Evolutionary conservation across 2,113 vertebrate genomes (phyloP).

Genomic region (Tragulus kanchil): DNA sequence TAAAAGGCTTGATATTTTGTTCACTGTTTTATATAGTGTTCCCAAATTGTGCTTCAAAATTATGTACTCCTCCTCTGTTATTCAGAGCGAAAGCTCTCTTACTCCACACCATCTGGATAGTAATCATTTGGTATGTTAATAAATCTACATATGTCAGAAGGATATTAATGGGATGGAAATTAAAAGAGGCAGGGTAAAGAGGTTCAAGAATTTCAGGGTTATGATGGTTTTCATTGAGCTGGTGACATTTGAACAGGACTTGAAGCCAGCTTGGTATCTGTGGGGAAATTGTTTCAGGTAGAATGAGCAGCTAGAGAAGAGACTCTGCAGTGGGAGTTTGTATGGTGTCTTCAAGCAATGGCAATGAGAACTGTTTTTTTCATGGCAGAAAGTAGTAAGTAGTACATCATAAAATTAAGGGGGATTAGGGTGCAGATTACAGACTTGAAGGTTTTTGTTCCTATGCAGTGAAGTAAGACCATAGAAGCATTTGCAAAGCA

Average conservation of each 20-base stretch:
- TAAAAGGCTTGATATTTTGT: neutral
- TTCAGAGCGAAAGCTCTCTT: neutral
- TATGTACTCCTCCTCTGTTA: neutral
- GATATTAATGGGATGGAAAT: neutral
- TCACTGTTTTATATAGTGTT: neutral
- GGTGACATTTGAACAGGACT: neutral
- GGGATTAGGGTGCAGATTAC: neutral
- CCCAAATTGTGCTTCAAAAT: neutral
- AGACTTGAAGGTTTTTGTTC: neutral
- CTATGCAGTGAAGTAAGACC: neutral
- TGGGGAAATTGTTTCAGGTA: neutral
- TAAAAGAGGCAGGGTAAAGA: neutral
- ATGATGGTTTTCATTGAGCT: neutral
- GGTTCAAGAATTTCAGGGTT: neutral
- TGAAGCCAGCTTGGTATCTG: neutral
- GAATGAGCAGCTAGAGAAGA: neutral
- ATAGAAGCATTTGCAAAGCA: neutral
- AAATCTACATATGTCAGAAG: neutral
- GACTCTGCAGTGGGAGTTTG: neutral
- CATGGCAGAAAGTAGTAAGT: neutral
- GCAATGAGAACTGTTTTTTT: neutral
- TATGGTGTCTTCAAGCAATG: neutral
- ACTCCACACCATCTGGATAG: neutral
- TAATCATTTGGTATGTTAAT: neutral
- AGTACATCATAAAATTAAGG: neutral